Evolutionary conservation across 2,888 invertebrate genomes (phyloP).

Genomic region (Xestia sexstrigata): DNA sequence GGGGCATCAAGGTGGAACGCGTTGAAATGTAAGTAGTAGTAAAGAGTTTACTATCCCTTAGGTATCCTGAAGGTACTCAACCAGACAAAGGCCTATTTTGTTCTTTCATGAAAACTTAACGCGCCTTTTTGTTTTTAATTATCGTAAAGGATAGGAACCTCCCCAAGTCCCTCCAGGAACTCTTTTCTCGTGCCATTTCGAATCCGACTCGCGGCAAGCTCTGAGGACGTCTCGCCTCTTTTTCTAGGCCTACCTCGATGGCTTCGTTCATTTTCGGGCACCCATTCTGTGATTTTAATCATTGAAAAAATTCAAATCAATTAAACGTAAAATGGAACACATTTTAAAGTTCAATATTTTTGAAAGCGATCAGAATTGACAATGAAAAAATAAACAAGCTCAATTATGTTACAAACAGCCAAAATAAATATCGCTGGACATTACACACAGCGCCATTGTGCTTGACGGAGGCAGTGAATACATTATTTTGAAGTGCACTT

Average conservation of each 20-base stretch:
- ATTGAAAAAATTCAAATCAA: background rate
- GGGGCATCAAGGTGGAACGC: conserved; percentile 98
- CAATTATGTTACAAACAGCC: background rate
- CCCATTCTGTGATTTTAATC: background rate
- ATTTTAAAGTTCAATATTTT: background rate
- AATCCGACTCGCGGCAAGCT: background rate
- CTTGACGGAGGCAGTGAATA: no score
- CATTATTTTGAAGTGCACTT: no score
- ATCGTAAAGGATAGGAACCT: background rate
- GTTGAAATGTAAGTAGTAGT: conserved; percentile 94
- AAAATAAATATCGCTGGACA: no score
- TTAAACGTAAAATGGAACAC: background rate
- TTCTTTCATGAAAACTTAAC: background rate
- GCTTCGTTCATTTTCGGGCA: background rate
- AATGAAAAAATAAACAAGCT: background rate
- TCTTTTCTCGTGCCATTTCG: background rate
- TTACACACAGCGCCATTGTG: no score
- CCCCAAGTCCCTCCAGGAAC: background rate
- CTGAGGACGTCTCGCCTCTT: background rate
- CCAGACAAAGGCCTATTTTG: background rate
- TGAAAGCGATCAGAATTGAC: background rate
- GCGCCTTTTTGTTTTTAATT: background rate
- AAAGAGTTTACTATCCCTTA: background rate
- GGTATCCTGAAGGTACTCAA: background rate
- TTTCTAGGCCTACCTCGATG: background rate